Percentiles rank a stretch among this genome's conserved stretches.
phyloP scores from a whole-genome alignment of 2,797 vertebrate species.

The Spondyliosoma cantharus region DNA sequence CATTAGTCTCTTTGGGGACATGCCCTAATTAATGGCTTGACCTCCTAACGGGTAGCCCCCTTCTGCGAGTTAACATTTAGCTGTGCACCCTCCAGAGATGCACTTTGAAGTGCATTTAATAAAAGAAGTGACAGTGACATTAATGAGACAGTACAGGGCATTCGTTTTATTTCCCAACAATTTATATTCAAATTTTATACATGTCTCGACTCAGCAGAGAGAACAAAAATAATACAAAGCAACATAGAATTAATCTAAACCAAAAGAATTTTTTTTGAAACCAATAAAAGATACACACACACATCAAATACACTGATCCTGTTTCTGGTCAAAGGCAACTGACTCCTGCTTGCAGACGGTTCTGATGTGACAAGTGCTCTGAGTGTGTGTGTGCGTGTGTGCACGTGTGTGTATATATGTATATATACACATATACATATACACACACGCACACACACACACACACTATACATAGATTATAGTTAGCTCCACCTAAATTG shows the following conservation, averaged over 20 bases:
- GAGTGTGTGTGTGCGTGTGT: conserved; percentile 6
- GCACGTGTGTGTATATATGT: too few species aligned
- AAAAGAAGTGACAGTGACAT: conserved; percentile 77
- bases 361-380: conserved; percentile 42
- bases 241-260: conserved; percentile 69
- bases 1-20: conserved; percentile 79
- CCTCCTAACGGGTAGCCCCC: conserved; percentile 82
- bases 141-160: conserved; percentile 74
- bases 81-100: conserved; percentile 77
- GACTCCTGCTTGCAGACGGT: conserved; percentile 55
- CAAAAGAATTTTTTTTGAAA: conserved; percentile 69
- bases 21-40: conserved; percentile 86
- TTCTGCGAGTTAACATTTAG: conserved; percentile 85
- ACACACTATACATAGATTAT: too few species aligned
- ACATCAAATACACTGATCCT: conserved; percentile 62
- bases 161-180: conserved; percentile 80
- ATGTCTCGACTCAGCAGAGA: conserved; percentile 69
- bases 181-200: conserved; percentile 78
- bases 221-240: conserved; percentile 71
- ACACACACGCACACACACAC: too few species aligned
- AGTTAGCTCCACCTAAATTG: neutral
- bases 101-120: conserved; percentile 76
- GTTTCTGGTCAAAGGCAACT: conserved; percentile 62
- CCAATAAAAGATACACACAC: conserved; percentile 48
- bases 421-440: too few species aligned